Evolutionary conservation across 1,140 invertebrate genomes (phyloP).

Genomic region (Bombus confusus): DNA sequence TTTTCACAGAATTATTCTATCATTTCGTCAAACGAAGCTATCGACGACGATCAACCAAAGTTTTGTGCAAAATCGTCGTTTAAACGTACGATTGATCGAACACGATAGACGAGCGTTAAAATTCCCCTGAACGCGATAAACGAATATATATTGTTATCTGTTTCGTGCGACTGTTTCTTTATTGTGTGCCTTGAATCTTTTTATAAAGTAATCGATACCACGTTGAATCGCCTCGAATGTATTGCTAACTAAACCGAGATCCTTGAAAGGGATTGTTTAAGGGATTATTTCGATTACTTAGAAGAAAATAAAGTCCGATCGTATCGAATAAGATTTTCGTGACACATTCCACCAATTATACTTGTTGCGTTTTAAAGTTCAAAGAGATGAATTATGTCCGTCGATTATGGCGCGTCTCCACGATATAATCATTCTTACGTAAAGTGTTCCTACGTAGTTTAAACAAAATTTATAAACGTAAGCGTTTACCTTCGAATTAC

Average conservation of each 20-base stretch:
- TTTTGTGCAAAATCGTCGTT: background rate
- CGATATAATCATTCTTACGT: background rate
- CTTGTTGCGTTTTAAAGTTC: background rate
- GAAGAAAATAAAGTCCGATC: background rate
- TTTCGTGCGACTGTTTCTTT: conserved; percentile 33
- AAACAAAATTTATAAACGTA: background rate
- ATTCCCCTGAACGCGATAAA: background rate
- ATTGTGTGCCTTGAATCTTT: conserved; percentile 39
- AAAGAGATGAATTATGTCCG: too few species aligned
- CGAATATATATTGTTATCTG: conserved; percentile 1
- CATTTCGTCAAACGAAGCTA: background rate
- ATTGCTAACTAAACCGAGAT: conserved; percentile 18
- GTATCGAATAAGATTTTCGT: background rate
- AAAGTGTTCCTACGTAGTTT: background rate
- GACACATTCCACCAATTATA: conserved; percentile 4
- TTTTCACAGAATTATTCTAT: background rate
- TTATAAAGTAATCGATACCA: conserved; percentile 50
- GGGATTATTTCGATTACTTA: too few species aligned
- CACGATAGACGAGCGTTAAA: background rate
- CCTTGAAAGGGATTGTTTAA: conserved; percentile 24
- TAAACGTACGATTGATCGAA: background rate
- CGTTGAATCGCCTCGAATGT: background rate
- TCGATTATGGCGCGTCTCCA: too few species aligned
- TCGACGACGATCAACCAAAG: background rate
- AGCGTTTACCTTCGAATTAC: conserved; percentile 13